Evolutionary conservation across 2,797 vertebrate species (phyloP).

Genomic region (Macropus fuliginosus): DNA sequence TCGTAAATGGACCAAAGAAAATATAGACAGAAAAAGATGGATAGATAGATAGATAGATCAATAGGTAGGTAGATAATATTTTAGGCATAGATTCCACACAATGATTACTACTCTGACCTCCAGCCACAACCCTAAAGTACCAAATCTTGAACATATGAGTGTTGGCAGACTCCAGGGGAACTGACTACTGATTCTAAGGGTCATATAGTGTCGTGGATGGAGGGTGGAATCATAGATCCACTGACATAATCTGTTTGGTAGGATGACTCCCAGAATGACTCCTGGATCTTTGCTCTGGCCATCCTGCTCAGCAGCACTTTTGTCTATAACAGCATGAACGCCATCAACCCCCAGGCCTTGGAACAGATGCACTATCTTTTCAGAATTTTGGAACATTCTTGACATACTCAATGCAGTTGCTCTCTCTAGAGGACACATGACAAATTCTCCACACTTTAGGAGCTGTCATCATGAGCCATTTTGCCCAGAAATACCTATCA

Average conservation of each 20-base stretch:
- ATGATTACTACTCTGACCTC: neutral
- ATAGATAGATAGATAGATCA: too few relatives aligned
- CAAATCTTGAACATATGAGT: neutral
- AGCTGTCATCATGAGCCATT: neutral
- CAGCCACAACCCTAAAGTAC: neutral
- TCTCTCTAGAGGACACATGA: neutral
- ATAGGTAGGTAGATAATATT: neutral
- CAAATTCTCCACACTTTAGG: neutral
- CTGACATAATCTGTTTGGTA: conserved; percentile 26
- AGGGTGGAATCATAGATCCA: neutral
- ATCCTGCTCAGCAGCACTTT: conserved; percentile 77
- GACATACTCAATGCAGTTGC: neutral
- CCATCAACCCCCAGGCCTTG: conserved; percentile 74
- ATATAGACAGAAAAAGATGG: too few relatives aligned
- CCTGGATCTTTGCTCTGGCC: conserved; percentile 71
- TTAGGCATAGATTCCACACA: neutral
- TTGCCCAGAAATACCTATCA: neutral
- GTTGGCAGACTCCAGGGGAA: neutral
- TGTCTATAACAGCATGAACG: conserved; percentile 77
- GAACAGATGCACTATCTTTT: conserved; percentile 82
- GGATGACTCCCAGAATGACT: conserved; percentile 66
- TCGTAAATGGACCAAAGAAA: too few relatives aligned
- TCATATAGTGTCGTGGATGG: neutral
- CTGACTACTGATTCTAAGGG: neutral
- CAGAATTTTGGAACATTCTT: neutral